Conservation (phyloP, 1,140 invertebrate genomes). For the Aphis gossypii region DNA sequence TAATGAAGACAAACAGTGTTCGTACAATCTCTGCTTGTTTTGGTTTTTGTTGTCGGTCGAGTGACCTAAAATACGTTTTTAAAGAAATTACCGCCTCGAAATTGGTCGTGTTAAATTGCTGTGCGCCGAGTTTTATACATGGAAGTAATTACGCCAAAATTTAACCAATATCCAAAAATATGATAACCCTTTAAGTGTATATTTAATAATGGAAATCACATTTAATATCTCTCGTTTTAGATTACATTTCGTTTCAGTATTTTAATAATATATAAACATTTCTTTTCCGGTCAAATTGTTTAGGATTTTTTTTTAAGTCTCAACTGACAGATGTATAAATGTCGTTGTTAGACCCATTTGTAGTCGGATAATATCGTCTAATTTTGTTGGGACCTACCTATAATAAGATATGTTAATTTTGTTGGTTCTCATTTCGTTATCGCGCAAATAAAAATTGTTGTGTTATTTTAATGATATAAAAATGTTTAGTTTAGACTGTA, state of each 20-base stretch:
- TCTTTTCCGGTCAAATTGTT: background rate
- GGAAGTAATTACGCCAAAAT: background rate
- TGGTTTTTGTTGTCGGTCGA: too few relatives aligned
- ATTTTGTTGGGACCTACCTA: background rate
- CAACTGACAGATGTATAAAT: background rate
- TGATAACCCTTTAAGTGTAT: background rate
- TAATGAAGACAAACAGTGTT: constrained; percentile 23
- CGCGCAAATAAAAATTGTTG: background rate
- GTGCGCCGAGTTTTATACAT: background rate
- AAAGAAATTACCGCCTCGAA: background rate
- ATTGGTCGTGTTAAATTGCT: background rate
- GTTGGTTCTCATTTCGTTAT: background rate
- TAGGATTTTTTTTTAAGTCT: background rate
- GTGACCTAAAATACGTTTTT: background rate
- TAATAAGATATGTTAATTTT: background rate
- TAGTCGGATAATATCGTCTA: background rate
- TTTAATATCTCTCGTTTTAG: background rate
- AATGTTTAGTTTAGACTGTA: background rate
- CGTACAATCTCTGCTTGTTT: background rate
- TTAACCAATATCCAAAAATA: background rate
- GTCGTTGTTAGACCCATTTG: background rate
- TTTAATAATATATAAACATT: constrained; percentile 5
- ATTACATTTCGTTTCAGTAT: background rate
- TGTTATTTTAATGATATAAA: background rate
- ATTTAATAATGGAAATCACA: background rate